These are phyloP conservation scores for Furnarius figulus DNA, from an alignment of 2,113 vertebrate species.

Conservation along the genomic window DNA sequence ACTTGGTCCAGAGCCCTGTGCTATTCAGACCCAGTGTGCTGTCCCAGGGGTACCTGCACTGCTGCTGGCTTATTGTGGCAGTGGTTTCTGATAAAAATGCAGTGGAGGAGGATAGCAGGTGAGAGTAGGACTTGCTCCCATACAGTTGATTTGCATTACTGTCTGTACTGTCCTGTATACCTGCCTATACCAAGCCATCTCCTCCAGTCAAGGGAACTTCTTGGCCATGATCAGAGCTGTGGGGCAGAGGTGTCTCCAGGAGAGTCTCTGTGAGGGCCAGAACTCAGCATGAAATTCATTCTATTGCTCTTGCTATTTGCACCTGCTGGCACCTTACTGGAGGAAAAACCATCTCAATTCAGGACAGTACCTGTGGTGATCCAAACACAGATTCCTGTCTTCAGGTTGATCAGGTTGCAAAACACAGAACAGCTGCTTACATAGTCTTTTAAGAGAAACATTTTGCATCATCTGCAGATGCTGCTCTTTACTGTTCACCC, in stretches of 20 bases:
- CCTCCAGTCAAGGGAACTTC: not conserved
- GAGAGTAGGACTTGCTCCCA: not conserved
- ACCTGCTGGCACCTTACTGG: not conserved
- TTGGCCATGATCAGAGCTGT: not conserved
- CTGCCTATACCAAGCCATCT: not conserved
- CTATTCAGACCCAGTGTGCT: not conserved
- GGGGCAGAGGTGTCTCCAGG: not conserved
- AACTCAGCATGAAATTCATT: not conserved
- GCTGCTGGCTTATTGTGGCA: not conserved
- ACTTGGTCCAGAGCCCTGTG: not conserved
- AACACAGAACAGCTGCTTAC: not conserved
- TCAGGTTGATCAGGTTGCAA: not conserved
- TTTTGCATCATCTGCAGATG: not conserved
- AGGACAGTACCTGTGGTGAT: not conserved
- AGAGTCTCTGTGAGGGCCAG: not conserved
- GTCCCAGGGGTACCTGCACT: not conserved
- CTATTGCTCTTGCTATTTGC: not conserved
- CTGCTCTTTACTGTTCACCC: not conserved
- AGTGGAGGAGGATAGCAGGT: not conserved
- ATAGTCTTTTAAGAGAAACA: not conserved
- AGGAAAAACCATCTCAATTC: not conserved
- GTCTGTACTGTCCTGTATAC: not conserved
- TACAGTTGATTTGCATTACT: rapidly evolving
- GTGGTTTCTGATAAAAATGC: not conserved
- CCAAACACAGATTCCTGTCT: not conserved